Evolutionary conservation across 2,888 invertebrate species (phyloP), one percentile per base, ranked within the genome.

Genomic region (Drosophila affinis): DNA sequence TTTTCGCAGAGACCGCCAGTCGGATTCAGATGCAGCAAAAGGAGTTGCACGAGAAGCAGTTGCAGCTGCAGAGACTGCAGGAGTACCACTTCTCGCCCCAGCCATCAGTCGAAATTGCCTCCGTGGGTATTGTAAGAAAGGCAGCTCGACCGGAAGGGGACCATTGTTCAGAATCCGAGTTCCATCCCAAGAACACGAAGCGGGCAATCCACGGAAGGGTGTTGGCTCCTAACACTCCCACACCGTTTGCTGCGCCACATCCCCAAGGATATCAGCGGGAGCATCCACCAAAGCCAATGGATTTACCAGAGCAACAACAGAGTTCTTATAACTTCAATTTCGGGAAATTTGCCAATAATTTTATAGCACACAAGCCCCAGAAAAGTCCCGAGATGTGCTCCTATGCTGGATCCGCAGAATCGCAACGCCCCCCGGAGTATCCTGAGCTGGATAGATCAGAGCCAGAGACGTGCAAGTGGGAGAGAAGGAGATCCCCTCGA

Each of bases 251-350:
- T 67, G 44, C 1, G 7, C 7, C 51, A 27, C 51, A 63, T 9
- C 10, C 32, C 1, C 45, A 63, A 27, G 39, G 24, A 14, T 24
- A 62, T 21, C n/a, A 49, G 12, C 45, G 39, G 21, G 1, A 17
- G 1, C 12, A 14, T 5, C 27, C 34, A 12, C 34, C 12, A 12
- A 34, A 34, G 2, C 3, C 18, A 24, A 32, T 18, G 14, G 17
- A 17, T 9, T 1, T 14, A 6, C 32, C 24, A 1, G 21, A 14
- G 3, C 32, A 17, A 6, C 45, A 45, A n/a, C 9, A 17, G 0
- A 39, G 10, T 7, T 4, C 1, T 72, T 47, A 3, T 1, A 62
- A 60, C 0, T 84, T 87, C 9, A 84, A 84, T 58, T 80, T 84
- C 34, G 84, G 84, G 0, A 75, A 56, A 44, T 70, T 53, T 3